phyloP scores from a whole-genome alignment of 2,888 invertebrate species.

The Apomyelois bistriatella region DNA sequence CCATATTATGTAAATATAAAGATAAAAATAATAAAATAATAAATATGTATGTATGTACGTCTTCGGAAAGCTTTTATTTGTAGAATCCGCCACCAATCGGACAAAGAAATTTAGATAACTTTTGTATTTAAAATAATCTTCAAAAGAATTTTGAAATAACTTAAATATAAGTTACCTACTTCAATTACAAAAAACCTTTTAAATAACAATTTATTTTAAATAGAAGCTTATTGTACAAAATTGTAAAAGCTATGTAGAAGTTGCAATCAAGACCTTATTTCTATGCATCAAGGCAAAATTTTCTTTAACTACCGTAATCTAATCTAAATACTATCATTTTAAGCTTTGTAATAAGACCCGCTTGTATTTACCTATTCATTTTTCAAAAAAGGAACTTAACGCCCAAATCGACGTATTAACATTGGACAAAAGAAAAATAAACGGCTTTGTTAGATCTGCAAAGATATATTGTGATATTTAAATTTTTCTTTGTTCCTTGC shows the following conservation, averaged over 20 bases:
- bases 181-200: conserved; percentile 32
- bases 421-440: conserved; percentile 75
- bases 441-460: conserved; percentile 70
- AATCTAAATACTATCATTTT: conserved; percentile 48
- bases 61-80: no score
- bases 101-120: no score
- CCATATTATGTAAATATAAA: no score
- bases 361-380: conserved; percentile 79
- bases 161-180: conserved; percentile 9
- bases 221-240: not conserved
- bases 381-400: conserved; percentile 76
- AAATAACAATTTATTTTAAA: conserved; percentile 20
- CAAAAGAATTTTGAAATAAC: no score
- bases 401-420: conserved; percentile 77
- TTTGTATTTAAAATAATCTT: no score
- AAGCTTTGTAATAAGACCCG: conserved; percentile 66
- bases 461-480: conserved; percentile 22
- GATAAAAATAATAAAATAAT: no score
- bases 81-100: no score
- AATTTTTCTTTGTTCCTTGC: conserved; percentile 10
- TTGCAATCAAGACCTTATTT: conserved; percentile 23
- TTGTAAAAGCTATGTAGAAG: conserved; percentile 15
- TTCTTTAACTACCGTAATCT: conserved; percentile 20
- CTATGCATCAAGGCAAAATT: conserved; percentile 22
- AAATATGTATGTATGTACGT: no score